phyloP scores from a whole-genome alignment of 2,888 invertebrate genomes.

The Dryococelus australis region DNA sequence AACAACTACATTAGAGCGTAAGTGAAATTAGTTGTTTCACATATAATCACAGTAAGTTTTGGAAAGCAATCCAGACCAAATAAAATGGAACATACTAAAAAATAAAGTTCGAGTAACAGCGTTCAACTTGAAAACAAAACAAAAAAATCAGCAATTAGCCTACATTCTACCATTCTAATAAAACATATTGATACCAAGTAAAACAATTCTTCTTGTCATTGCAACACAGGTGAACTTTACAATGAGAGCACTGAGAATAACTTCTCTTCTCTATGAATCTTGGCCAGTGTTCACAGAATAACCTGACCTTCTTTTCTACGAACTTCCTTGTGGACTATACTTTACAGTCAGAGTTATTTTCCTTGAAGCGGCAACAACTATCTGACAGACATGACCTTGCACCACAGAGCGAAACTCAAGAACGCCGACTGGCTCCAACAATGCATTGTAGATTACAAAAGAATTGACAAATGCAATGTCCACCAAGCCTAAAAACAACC shows the following conservation, averaged over 20 bases:
- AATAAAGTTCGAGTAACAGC: too few species aligned
- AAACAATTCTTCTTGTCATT: slow-evolving; percentile 22
- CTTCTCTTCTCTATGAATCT: slow-evolving; percentile 18
- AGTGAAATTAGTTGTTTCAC: too few species aligned
- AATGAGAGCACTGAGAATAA: too few species aligned
- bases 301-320: background rate
- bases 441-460: slow-evolving; percentile 20
- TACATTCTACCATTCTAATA: too few species aligned
- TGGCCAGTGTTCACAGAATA: background rate
- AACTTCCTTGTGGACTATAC: background rate
- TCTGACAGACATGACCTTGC: background rate
- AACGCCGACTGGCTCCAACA: background rate
- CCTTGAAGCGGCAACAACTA: background rate
- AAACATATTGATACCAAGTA: background rate
- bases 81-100: too few species aligned
- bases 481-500: slow-evolving; percentile 29
- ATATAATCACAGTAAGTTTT: too few species aligned
- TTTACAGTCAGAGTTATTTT: background rate
- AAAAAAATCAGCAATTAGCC: too few species aligned
- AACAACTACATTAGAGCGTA: too few species aligned
- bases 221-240: slow-evolving; percentile 19
- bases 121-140: too few species aligned
- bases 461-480: slow-evolving; percentile 35
- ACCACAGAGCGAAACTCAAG: slow-evolving; percentile 10
- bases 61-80: too few species aligned